phyloP scores from a whole-genome alignment of 2,797 vertebrate species.

The Enteromius mattozi region DNA sequence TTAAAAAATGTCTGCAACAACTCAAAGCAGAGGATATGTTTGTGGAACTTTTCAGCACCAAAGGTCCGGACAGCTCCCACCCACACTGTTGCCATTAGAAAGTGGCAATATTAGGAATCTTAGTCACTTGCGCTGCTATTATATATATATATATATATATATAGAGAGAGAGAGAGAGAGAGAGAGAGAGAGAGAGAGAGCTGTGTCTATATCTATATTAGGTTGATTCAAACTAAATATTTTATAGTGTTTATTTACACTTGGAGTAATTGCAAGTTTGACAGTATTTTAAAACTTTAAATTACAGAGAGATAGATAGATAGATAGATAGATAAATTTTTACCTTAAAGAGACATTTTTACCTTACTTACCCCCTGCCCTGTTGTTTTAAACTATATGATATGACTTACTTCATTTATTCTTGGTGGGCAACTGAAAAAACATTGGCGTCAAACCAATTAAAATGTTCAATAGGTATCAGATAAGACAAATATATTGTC shows the following conservation, averaged over 20 bases:
- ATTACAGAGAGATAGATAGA: background rate
- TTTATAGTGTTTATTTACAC: background rate
- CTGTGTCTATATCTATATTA: no score
- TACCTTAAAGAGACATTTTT: background rate
- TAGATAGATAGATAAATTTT: background rate
- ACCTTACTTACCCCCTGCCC: background rate
- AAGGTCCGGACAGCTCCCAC: conserved; percentile 18
- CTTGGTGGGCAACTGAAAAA: background rate
- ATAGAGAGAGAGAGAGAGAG: no score
- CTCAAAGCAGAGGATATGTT: background rate
- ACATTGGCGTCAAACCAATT: background rate
- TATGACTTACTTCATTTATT: background rate
- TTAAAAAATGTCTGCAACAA: background rate
- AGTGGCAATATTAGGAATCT: conserved; percentile 11
- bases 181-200: no score
- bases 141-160: no score
- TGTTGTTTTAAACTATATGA: background rate
- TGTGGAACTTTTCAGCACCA: conserved; percentile 34
- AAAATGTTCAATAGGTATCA: background rate
- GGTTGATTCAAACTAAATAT: background rate
- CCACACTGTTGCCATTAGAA: background rate
- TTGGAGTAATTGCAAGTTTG: background rate
- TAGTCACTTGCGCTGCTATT: background rate
- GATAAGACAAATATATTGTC: background rate
- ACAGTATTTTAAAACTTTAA: background rate